phyloP scores from a whole-genome alignment of 1,140 invertebrate species.

The Drosophila baimaii region DNA sequence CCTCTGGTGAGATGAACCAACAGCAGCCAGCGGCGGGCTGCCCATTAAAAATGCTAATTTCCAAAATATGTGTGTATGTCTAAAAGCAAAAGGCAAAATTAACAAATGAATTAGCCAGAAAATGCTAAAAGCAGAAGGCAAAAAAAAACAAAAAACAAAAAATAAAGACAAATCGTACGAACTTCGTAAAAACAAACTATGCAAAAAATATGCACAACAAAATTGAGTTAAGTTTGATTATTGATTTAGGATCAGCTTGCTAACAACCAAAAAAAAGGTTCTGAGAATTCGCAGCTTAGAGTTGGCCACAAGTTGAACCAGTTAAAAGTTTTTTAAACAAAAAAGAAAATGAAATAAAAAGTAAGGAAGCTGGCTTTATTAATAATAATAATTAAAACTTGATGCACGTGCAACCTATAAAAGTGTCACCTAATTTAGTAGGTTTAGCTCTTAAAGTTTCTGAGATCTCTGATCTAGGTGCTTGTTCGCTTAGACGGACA shows the following conservation, averaged over 20 bases:
- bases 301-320: background rate
- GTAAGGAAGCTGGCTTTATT: too few species aligned
- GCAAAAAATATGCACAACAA: background rate
- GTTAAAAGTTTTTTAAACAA: background rate
- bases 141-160: conserved; percentile 21
- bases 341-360: too few species aligned
- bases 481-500: too few species aligned
- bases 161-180: background rate
- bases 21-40: conserved; percentile 47
- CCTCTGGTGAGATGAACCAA: too few species aligned
- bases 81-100: conserved; percentile 45
- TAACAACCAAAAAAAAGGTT: background rate
- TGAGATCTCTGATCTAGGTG: too few species aligned
- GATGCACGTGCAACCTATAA: too few species aligned
- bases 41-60: conserved; percentile 79
- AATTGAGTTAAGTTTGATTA: background rate
- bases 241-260: conserved; percentile 12
- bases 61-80: conserved; percentile 40
- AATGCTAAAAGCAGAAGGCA: conserved; percentile 35
- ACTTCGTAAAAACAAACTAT: background rate
- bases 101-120: conserved; percentile 75
- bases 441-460: too few species aligned
- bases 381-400: too few species aligned
- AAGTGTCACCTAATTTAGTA: background rate
- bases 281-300: background rate